Conservation (phyloP, 64 coral and sea anemone species). For the Cladopsammia gracilis region DNA sequence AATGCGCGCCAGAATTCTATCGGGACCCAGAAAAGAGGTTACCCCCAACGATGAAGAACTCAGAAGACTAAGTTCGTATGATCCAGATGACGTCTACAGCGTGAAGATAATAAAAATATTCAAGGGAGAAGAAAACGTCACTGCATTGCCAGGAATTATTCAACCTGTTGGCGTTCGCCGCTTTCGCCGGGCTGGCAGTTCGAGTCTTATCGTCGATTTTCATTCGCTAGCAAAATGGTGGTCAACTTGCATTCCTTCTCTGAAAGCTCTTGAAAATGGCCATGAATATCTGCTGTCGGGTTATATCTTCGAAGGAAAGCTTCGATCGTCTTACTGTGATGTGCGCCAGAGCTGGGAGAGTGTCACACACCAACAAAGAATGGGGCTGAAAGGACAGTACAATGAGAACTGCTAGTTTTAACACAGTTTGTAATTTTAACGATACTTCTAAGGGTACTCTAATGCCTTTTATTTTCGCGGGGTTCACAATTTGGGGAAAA, state of each 20-base stretch:
- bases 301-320: not conserved
- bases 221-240: not conserved
- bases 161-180: not conserved
- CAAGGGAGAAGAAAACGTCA: not conserved
- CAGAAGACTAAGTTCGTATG: not conserved
- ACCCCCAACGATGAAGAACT: not conserved
- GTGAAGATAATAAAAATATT: constrained; percentile 33
- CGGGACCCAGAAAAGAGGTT: not conserved
- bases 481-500: no score
- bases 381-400: not conserved
- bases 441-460: no score
- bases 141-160: not conserved
- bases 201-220: not conserved
- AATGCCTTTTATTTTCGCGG: no score
- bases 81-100: constrained; percentile 11
- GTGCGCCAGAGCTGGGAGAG: not conserved
- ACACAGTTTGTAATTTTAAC: no score
- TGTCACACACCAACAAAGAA: not conserved
- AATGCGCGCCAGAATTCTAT: not conserved
- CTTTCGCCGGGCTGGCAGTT: no score
- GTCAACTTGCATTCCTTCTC: not conserved
- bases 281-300: not conserved
- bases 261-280: not conserved
- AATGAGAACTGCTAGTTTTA: no score
- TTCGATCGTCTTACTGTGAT: not conserved